phyloP scores from a whole-genome alignment of 2,113 vertebrate species.

The pig (Sus scrofa) region T2T-Sscrofa CM000814.6:99275501-99276000 shows the following conservation, averaged over 20 bases:
- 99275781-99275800: not conserved
- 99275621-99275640: not conserved
- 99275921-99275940: not conserved
- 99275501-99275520: not conserved
- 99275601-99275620: not conserved
- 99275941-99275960: not conserved
- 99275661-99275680: not conserved
- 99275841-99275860: not conserved
- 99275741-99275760: not conserved
- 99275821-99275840: not conserved
- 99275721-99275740: not conserved
- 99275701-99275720: not conserved
- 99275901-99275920: not conserved
- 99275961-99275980: not conserved
- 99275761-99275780: not conserved
- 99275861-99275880: not conserved
- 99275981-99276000: not conserved
- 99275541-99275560: not conserved
- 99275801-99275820: not conserved
- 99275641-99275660: not conserved
- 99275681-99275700: not conserved
- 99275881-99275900: slow-evolving; percentile 23
- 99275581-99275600: not conserved
- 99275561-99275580: not conserved
- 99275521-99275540: not conserved